Evolutionary conservation across 2,888 invertebrate species (phyloP).

Genomic region (Stegophylla sp.): DNA sequence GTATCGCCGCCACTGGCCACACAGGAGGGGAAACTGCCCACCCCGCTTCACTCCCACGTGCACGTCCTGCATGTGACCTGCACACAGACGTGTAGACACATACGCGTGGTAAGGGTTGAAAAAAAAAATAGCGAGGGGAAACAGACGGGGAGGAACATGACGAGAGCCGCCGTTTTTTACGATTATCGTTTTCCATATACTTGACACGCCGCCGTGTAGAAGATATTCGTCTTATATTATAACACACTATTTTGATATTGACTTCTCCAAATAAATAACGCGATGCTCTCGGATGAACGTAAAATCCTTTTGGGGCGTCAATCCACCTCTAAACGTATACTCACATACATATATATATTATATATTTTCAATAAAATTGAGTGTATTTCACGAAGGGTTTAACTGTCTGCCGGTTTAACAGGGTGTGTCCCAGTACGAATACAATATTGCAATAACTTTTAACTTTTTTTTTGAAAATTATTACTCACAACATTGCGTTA

Average conservation of each 20-base stretch:
- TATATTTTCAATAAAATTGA: constrained; percentile 3
- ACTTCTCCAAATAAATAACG: constrained; percentile 45
- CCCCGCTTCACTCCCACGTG: too few relatives aligned
- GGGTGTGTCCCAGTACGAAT: too few relatives aligned
- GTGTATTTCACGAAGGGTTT: neutral
- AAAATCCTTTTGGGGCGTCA: constrained; percentile 50
- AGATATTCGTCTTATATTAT: constrained; percentile 36
- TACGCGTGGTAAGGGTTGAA: constrained; percentile 15
- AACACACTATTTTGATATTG: constrained; percentile 24
- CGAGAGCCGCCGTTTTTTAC: constrained; percentile 43
- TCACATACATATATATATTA: neutral
- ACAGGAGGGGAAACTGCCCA: too few relatives aligned
- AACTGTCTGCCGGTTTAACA: neutral
- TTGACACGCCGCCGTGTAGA: constrained; percentile 14
- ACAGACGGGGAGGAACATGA: too few relatives aligned
- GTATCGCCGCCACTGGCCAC: too few relatives aligned
- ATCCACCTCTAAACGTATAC: too few relatives aligned
- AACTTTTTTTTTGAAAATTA: too few relatives aligned
- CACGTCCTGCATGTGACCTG: too few relatives aligned
- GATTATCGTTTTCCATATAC: constrained; percentile 48
- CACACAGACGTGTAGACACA: neutral
- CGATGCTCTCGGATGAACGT: constrained; percentile 39
- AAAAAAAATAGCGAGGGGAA: constrained; percentile 27
- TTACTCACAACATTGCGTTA: too few relatives aligned
- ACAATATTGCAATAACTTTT: too few relatives aligned